phyloP scores from a whole-genome alignment of 1,140 invertebrate genomes.

The Heliconius melpomene region DNA sequence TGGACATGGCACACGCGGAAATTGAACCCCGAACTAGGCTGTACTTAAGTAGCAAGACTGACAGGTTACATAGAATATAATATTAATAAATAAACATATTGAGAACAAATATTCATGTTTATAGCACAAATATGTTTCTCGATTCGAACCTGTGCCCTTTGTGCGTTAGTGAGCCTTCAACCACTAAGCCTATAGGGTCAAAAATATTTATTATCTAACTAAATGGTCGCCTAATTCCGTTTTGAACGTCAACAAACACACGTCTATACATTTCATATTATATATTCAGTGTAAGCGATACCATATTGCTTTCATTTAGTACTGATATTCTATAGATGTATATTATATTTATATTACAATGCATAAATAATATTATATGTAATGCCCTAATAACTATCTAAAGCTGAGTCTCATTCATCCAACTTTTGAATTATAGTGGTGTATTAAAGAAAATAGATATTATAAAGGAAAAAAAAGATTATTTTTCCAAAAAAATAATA shows the following conservation, averaged over 20 bases:
- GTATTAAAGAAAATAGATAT: background rate
- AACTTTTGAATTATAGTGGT: background rate
- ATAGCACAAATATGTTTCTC: background rate
- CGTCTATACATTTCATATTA: constrained; percentile 33
- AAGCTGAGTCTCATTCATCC: background rate
- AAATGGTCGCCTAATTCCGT: constrained; percentile 43
- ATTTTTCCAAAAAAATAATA: background rate
- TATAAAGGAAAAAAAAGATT: no score
- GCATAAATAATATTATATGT: background rate
- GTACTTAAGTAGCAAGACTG: background rate
- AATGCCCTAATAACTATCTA: constrained; percentile 1
- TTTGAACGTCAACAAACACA: constrained; percentile 42
- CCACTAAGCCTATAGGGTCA: constrained; percentile 15
- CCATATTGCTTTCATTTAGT: constrained; percentile 46
- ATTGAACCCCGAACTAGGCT: background rate
- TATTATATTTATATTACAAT: background rate
- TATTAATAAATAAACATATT: background rate
- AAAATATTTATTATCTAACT: constrained; percentile 44
- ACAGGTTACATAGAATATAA: background rate
- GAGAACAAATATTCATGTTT: background rate
- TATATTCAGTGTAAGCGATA: constrained; percentile 49
- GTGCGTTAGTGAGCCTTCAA: background rate
- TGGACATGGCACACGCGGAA: background rate
- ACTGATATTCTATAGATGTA: constrained; percentile 10
- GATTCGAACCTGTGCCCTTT: background rate